A percentile compares a stretch with the other conserved stretches of the same genome.
Conservation (phyloP, 92 coral and sea anemone genomes). For the Zoanthus gigantus region DNA sequence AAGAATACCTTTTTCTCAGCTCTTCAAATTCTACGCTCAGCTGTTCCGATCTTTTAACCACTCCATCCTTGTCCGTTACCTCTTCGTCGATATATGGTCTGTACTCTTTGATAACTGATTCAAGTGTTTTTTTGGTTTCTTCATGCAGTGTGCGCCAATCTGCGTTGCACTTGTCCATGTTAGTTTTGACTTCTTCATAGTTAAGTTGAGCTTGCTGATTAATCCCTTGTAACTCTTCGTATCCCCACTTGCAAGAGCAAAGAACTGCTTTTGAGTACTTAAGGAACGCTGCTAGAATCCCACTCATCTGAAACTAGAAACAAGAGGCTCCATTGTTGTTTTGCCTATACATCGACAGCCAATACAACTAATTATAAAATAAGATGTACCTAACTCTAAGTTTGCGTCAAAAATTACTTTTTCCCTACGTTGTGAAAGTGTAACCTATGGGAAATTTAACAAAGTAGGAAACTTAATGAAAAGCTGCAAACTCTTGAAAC, state of each 20-base stretch:
- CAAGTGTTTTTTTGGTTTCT: constrained; percentile 31
- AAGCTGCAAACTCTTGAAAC: too few relatives aligned
- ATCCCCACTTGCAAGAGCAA: constrained; percentile 14
- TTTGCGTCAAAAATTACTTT: too few relatives aligned
- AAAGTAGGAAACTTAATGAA: too few relatives aligned
- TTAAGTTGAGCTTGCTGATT: neutral
- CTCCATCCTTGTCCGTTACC: neutral
- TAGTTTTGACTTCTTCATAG: constrained; percentile 25
- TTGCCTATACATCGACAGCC: too few relatives aligned
- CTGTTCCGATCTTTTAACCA: constrained; percentile 5
- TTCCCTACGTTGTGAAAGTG: too few relatives aligned
- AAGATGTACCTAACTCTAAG: too few relatives aligned
- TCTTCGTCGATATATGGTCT: constrained; percentile 28
- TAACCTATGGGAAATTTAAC: too few relatives aligned
- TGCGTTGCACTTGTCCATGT: neutral
- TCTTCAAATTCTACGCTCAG: constrained; percentile 11
- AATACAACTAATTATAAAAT: too few relatives aligned
- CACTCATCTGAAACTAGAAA: constrained; percentile 14
- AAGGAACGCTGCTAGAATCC: neutral
- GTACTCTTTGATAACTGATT: neutral
- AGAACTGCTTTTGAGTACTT: neutral
- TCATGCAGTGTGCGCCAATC: constrained; percentile 15
- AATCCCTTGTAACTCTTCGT: constrained; percentile 7
- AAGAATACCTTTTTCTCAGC: constrained; percentile 15
- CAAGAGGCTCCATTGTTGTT: neutral